Conservation (phyloP, 2,797 vertebrate genomes). For the Staurois parvus region DNA sequence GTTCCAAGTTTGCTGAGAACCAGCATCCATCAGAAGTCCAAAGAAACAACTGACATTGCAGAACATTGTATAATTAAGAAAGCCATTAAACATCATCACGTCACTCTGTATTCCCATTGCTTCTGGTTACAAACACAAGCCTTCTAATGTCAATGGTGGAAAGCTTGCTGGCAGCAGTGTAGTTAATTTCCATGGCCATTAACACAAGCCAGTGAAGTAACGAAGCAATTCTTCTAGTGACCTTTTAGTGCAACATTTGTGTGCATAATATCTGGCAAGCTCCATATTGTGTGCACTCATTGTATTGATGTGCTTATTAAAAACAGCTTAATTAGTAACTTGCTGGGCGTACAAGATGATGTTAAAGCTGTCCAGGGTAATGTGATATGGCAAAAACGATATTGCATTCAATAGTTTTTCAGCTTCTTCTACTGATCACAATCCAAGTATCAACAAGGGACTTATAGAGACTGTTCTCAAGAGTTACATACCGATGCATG, state of each 20-base stretch:
- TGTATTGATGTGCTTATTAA: conserved; percentile 53
- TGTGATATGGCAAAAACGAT: conserved; percentile 19
- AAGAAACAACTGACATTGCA: not conserved
- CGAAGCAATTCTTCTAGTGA: conserved; percentile 52
- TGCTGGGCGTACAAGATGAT: conserved; percentile 51
- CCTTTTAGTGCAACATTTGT: conserved; percentile 46
- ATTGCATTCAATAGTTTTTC: conserved; percentile 21
- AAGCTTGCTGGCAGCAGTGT: conserved; percentile 25
- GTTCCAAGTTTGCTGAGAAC: not conserved
- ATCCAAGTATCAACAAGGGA: conserved; percentile 43
- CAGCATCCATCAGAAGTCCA: not conserved
- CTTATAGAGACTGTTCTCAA: not conserved
- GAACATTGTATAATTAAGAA: conserved; percentile 7
- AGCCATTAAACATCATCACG: conserved; percentile 15
- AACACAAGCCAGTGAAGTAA: conserved; percentile 60
- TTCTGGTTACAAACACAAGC: conserved; percentile 26
- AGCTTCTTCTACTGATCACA: conserved; percentile 40
- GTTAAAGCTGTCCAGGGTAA: conserved; percentile 32
- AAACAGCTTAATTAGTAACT: conserved; percentile 64
- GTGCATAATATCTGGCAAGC: conserved; percentile 41
- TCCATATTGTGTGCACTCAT: conserved; percentile 50
- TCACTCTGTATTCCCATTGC: conserved; percentile 8
- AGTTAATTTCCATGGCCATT: conserved; percentile 67
- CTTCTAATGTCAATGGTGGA: conserved; percentile 5
- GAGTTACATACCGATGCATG: conserved; percentile 33